A percentile compares a stretch with the other conserved stretches of the same genome.
Evolutionary conservation across 2,888 invertebrate species (phyloP).

Genomic region (Globia sparganii): DNA sequence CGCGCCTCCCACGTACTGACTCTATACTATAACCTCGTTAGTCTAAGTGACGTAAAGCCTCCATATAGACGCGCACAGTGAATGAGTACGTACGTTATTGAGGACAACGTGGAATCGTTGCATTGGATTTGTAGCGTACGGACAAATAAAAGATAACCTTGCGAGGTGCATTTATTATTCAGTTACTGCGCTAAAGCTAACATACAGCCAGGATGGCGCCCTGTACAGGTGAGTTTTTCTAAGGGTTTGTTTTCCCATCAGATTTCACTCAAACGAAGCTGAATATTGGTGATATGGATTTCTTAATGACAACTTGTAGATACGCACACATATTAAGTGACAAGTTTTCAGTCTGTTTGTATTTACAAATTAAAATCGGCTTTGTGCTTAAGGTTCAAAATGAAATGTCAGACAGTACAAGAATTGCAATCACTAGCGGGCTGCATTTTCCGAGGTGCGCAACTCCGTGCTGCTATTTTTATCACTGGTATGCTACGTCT

Average conservation of each 20-base stretch:
- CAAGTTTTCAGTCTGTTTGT: constrained; percentile 4
- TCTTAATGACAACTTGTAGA: constrained; percentile 25
- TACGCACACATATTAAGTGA: background rate
- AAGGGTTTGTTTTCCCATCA: constrained; percentile 45
- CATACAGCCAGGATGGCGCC: constrained; percentile 88
- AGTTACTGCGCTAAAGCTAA: constrained; percentile 81
- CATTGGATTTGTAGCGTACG: constrained; percentile 72
- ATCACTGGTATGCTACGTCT: constrained; percentile 20
- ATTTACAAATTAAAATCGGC: constrained; percentile 25
- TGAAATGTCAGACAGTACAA: constrained; percentile 43
- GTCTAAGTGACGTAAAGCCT: constrained; percentile 84
- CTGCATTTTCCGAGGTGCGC: constrained; percentile 65
- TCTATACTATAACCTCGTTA: constrained; percentile 85
- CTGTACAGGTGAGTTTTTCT: constrained; percentile 83
- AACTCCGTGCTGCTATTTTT: constrained; percentile 60
- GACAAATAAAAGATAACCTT: constrained; percentile 81
- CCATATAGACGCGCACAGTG: constrained; percentile 75
- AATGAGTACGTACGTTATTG: constrained; percentile 67
- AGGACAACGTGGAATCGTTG: constrained; percentile 70
- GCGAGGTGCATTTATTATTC: constrained; percentile 88
- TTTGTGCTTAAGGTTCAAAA: constrained; percentile 55
- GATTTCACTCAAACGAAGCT: constrained; percentile 10
- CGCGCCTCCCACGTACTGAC: constrained; percentile 70
- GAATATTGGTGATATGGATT: background rate
- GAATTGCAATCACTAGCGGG: constrained; percentile 55